Evolutionary conservation across 2,888 invertebrate genomes (phyloP), one percentile per base, ranked within the genome.

Genomic region (Xylocampa areola): DNA sequence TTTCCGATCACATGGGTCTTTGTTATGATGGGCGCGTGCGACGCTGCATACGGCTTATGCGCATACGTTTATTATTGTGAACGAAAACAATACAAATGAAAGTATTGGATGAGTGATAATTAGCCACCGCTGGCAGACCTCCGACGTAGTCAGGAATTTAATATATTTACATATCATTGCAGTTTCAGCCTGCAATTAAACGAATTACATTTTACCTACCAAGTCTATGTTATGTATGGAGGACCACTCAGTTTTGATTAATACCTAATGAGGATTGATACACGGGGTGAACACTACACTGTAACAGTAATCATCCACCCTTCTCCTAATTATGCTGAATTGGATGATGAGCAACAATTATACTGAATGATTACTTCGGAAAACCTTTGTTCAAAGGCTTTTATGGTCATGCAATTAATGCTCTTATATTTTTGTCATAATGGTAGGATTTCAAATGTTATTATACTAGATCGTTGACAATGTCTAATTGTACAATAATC

Each of bases 11-110:
- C 13, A 29, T 2, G 1, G 23, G 35, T 50, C 21, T 36, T 68
- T 72, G 59, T 64, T 67, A 57, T 67, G 27, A 68, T 19, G 41
- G 50, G 60, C 32, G 30, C 16, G 11, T 45, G 40, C 40, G 36
- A 25, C 23, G 35, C 35, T 40, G 48, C 49, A 53, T 58, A 45
- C 44, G 29, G 43, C 45, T 49, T 48, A 39, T 40, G 39, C 19
- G 36, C 37, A 49, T 54, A 55, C 44, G 73, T 68, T 76, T 79
- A 58, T 58, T 73, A 75, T 81, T 75, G 58, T 71, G 59, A 73
- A 67, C 57, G 66, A 72, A 80, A 82, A 85, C 80, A 84, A 82
- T 81, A 79, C 73, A 70, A 68, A 84, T 80, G 80, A 79, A 77
- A 79, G 68, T 71, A 66, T 43, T 27, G 67, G 57, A 7, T 27